Base-by-base conservation (phyloP, 2,797 vertebrate genomes). In the Parauchenoglanis ngamensis region DNA sequence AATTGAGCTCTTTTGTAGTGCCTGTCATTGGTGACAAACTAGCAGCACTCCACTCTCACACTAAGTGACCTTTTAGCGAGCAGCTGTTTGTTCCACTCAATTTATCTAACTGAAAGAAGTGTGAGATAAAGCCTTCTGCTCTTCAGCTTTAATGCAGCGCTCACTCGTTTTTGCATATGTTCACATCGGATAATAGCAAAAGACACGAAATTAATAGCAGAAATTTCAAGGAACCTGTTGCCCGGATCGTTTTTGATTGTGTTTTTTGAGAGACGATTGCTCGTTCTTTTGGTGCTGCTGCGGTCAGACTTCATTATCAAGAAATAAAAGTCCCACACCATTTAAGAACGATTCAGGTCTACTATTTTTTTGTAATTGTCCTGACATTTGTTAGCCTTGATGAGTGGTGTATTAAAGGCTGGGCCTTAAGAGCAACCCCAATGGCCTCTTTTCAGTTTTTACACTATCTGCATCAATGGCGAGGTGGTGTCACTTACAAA, bases 11-110 rank as follows among this genome's bases (percentile, higher is more conserved):
- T 76, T 90, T 89, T 85, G 85, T 72, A 56, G 31, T 25, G 82
- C 56, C 49, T 81, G 83, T 84, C 54, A 83, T 87, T 89, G 83
- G 83, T 89, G 87, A 63, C 65, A 78, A 81, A 57, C 83, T 85
- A 83, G 83, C 40, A 57, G 77, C 63, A 65, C 84, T 86, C 52
- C 59, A 82, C 79, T 82, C 46, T 84, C 35, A 49, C 87, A 88
- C 75, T 52, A 78, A 57, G 75, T 91, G 90, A 89, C 86, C 88
- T 89, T 85, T 86, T 83, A 52, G 73, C 6, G 23, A 81, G 17
- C 81, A 86, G 86, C 75, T 88, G 85, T 77, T 81, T 85, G 81
- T 76, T 88, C 76, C 56, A 80, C 68, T 76, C 70, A 57, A 35
- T 84, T 76, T 88, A 57, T 77, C 40, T 44, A 68, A 88, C 77